Evolutionary conservation across 2,113 vertebrate species (phyloP).

Genomic region (Arothron firmamentum): DNA sequence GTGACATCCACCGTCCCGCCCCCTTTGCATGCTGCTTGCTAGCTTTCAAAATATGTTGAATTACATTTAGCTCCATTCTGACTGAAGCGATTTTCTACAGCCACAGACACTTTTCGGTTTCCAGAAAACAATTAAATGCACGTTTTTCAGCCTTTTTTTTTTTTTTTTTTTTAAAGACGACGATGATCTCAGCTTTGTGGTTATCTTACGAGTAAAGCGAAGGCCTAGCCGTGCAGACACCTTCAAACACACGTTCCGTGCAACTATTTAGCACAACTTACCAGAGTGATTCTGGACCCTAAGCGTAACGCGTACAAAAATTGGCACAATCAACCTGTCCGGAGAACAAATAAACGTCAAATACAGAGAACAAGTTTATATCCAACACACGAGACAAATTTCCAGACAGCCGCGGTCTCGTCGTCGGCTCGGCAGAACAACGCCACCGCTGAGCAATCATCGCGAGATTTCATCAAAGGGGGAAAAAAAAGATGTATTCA

Average conservation of each 20-base stretch:
- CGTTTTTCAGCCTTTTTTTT: no score
- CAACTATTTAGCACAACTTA: slow-evolving; percentile 59
- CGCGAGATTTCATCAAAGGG: slow-evolving; percentile 50
- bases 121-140: fast-evolving
- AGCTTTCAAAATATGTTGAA: slow-evolving; percentile 15
- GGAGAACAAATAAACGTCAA: slow-evolving; percentile 20
- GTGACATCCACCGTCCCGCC: slow-evolving; percentile 60
- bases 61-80: neutral
- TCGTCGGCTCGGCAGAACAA: slow-evolving; percentile 72
- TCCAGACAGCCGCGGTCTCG: slow-evolving; percentile 69
- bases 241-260: slow-evolving; percentile 47
- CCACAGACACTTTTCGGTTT: neutral
- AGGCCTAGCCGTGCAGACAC: slow-evolving; percentile 63
- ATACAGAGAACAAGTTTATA: slow-evolving; percentile 38
- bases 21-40: slow-evolving; percentile 64
- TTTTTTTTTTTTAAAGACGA: no score
- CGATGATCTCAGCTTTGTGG: slow-evolving; percentile 14
- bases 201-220: slow-evolving; percentile 34
- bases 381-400: slow-evolving; percentile 66
- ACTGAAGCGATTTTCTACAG: fast-evolving
- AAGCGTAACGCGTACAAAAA: slow-evolving; percentile 15
- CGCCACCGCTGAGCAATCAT: slow-evolving; percentile 60
- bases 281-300: slow-evolving; percentile 48
- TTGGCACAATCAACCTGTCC: neutral
- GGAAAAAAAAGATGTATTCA: neutral